These are phyloP conservation scores for Aphaenogaster rudis DNA, from an alignment of 1,140 invertebrate species.

Conservation along the genomic window DNA sequence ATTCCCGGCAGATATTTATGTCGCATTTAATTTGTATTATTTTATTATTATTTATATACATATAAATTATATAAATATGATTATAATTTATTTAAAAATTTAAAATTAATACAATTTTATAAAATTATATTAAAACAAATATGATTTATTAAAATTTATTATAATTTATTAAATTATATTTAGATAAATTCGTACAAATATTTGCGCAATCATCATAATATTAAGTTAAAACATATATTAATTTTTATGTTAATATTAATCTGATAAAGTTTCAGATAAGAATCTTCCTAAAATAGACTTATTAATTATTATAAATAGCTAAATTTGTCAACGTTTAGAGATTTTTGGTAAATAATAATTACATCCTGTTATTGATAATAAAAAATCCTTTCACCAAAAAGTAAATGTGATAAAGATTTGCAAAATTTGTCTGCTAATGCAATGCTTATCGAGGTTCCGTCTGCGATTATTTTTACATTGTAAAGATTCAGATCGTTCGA, in stretches of 20 bases:
- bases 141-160: background rate
- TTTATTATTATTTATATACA: background rate
- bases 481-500: background rate
- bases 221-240: background rate
- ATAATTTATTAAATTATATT: background rate
- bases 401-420: background rate
- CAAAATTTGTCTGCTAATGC: background rate
- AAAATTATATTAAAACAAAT: background rate
- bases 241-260: background rate
- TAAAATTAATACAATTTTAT: too few relatives aligned
- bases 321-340: background rate
- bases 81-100: background rate
- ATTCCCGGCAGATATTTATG: background rate
- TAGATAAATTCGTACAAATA: background rate
- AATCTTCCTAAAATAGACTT: background rate
- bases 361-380: background rate
- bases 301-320: background rate
- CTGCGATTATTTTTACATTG: background rate
- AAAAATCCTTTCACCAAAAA: background rate
- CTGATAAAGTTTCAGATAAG: background rate
- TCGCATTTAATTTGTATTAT: background rate
- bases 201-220: background rate
- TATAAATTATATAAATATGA: background rate
- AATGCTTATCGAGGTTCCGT: background rate
- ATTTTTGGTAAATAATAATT: background rate